phyloP scores from a whole-genome alignment of 1,140 invertebrate species.

The Battus philenor region DNA sequence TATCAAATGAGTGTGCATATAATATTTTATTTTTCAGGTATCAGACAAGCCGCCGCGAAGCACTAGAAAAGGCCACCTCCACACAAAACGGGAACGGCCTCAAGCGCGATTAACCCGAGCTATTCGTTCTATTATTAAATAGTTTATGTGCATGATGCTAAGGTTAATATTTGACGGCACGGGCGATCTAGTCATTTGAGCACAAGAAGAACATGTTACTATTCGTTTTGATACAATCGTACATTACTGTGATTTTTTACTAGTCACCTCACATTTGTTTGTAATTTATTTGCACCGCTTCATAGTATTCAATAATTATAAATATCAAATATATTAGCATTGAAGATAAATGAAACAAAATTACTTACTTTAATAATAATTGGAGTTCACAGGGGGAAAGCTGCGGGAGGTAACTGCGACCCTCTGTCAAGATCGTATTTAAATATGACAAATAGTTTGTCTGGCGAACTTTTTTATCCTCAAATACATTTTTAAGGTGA shows the following conservation, averaged over 20 bases:
- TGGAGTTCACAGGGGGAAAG: too few relatives aligned
- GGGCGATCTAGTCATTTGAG: slow-evolving; percentile 15
- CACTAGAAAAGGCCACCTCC: slow-evolving; percentile 60
- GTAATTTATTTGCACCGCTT: slow-evolving; percentile 23
- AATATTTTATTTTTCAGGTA: slow-evolving; percentile 54
- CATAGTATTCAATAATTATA: slow-evolving; percentile 12
- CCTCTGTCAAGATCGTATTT: too few relatives aligned
- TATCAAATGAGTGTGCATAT: too few relatives aligned
- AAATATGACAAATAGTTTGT: too few relatives aligned
- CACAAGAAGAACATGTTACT: slow-evolving; percentile 3
- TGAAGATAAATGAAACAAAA: too few relatives aligned
- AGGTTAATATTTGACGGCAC: not conserved
- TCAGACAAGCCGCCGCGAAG: slow-evolving; percentile 77
- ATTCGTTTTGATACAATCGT: slow-evolving; percentile 6
- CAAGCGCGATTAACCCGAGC: slow-evolving; percentile 77
- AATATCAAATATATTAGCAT: too few relatives aligned
- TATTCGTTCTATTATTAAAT: not conserved
- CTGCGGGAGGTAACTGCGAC: too few relatives aligned
- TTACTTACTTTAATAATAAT: too few relatives aligned
- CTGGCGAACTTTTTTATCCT: too few relatives aligned
- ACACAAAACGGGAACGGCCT: slow-evolving; percentile 79
- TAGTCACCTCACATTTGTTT: slow-evolving; percentile 27
- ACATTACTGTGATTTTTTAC: slow-evolving; percentile 30
- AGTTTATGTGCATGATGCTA: not conserved
- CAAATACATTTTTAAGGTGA: slow-evolving; percentile 61